Evolutionary conservation across 92 coral and sea anemone species (phyloP).

Genomic region (Pocillopora grandis): DNA sequence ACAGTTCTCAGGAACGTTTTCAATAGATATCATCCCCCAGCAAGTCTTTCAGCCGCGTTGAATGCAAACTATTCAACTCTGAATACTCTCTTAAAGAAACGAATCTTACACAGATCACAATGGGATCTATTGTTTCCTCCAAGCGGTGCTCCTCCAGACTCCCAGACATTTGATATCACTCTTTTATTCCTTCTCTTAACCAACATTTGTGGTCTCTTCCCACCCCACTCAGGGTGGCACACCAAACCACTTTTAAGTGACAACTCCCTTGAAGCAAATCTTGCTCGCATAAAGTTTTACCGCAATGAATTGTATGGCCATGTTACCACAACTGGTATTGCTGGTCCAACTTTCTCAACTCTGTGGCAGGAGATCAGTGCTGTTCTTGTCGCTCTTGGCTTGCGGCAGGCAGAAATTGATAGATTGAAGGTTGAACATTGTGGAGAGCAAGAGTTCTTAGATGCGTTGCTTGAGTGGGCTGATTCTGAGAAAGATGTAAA

Average conservation of each 20-base stretch:
- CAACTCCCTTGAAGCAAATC: slow-evolving; percentile 50
- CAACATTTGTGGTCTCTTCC: slow-evolving; percentile 60
- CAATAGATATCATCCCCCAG: slow-evolving; percentile 34
- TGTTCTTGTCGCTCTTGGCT: slow-evolving; percentile 58
- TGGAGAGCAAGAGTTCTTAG: slow-evolving; percentile 26
- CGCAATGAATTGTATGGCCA: slow-evolving; percentile 61
- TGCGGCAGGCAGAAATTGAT: slow-evolving; percentile 49
- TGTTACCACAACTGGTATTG: slow-evolving; percentile 36
- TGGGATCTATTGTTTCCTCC: slow-evolving; percentile 64
- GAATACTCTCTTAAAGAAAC: slow-evolving; percentile 10
- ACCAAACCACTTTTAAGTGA: slow-evolving; percentile 49
- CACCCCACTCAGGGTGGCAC: slow-evolving; percentile 52
- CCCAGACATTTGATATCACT: slow-evolving; percentile 60
- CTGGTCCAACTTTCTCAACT: slow-evolving; percentile 29
- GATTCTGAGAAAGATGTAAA: background rate
- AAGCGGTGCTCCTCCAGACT: slow-evolving; percentile 55
- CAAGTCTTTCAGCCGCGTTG: slow-evolving; percentile 17
- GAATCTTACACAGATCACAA: slow-evolving; percentile 45
- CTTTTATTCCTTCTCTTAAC: slow-evolving; percentile 62
- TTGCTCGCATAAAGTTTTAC: slow-evolving; percentile 66
- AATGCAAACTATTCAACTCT: slow-evolving; percentile 7
- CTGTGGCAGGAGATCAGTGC: slow-evolving; percentile 56
- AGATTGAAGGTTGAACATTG: slow-evolving; percentile 33
- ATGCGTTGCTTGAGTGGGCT: slow-evolving; percentile 12
- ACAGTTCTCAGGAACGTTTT: slow-evolving; percentile 31